Percentiles rank a stretch among this genome's conserved stretches.
Evolutionary conservation across 1,140 invertebrate species (phyloP).

Genomic region (Leptoteleia sp.): DNA sequence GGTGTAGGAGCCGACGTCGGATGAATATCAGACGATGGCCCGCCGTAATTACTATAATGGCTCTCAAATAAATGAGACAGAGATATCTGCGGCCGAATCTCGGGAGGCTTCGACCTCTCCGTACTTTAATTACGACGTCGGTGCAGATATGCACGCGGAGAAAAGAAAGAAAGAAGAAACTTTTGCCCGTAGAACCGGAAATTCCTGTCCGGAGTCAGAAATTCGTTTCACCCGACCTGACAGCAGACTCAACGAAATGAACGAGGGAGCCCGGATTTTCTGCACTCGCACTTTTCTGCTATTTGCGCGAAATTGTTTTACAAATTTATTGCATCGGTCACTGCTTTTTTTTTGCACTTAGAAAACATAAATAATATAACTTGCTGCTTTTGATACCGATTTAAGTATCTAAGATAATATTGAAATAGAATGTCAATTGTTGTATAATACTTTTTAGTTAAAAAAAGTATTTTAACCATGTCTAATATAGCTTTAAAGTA

Average conservation of each 20-base stretch:
- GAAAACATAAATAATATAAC: no score
- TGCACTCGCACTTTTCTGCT: constrained; percentile 24
- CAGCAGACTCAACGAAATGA: constrained; percentile 42
- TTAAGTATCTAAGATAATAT: no score
- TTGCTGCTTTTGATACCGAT: no score
- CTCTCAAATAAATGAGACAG: constrained; percentile 64
- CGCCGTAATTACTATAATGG: constrained; percentile 64
- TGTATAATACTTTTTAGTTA: no score
- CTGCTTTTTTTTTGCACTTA: no score
- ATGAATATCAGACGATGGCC: constrained; percentile 62
- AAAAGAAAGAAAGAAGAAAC: constrained; percentile 57
- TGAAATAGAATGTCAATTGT: no score
- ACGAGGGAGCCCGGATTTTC: constrained; percentile 42
- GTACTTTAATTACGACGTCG: constrained; percentile 68
- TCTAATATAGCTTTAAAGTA: no score
- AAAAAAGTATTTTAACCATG: no score
- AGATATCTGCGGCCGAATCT: constrained; percentile 64
- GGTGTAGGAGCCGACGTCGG: constrained; percentile 32
- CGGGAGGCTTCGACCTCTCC: constrained; percentile 59
- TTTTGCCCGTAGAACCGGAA: constrained; percentile 66
- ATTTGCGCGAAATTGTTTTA: not conserved
- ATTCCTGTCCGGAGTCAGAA: constrained; percentile 67
- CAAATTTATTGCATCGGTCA: no score
- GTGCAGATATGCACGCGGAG: constrained; percentile 49
- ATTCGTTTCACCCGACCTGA: constrained; percentile 59